These are phyloP conservation scores for Epirrhoe alternata DNA, from an alignment of 2,888 invertebrate genomes.

Conservation along the genomic window DNA sequence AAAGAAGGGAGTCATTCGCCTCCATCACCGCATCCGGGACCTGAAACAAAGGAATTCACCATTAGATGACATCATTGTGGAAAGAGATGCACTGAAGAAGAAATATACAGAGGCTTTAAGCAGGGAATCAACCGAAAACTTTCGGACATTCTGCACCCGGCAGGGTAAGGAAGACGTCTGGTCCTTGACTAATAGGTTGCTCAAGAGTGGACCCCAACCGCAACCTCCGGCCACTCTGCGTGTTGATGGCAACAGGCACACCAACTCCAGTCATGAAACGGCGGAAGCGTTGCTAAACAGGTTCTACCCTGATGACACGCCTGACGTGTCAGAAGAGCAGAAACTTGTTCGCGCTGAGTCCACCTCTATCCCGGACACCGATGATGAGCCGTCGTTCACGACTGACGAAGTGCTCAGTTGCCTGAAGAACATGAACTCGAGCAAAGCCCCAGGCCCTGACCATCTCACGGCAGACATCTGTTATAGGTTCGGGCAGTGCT, in stretches of 20 bases:
- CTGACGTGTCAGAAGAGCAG: slow-evolving; percentile 1
- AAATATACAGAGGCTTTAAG: neutral
- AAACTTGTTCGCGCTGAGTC: neutral
- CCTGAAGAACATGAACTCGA: neutral
- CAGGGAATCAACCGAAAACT: neutral
- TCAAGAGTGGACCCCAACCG: neutral
- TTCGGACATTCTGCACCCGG: neutral
- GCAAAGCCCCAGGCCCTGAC: neutral
- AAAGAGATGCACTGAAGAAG: neutral
- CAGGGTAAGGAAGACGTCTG: neutral
- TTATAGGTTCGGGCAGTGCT: neutral
- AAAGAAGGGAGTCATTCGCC: neutral
- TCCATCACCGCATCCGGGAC: neutral
- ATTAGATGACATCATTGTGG: neutral
- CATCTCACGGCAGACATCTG: slow-evolving; percentile 1
- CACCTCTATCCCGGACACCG: neutral
- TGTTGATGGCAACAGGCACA: neutral
- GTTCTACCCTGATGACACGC: neutral
- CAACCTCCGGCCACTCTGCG: neutral
- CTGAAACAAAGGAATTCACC: neutral
- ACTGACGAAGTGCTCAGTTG: neutral
- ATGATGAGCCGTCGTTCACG: neutral
- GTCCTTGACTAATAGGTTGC: neutral
- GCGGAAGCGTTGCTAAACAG: neutral
- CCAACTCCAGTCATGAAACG: neutral